These are phyloP conservation scores for Sinhomidia bicolor DNA, from an alignment of 2,888 invertebrate species.

Conservation along the genomic window DNA sequence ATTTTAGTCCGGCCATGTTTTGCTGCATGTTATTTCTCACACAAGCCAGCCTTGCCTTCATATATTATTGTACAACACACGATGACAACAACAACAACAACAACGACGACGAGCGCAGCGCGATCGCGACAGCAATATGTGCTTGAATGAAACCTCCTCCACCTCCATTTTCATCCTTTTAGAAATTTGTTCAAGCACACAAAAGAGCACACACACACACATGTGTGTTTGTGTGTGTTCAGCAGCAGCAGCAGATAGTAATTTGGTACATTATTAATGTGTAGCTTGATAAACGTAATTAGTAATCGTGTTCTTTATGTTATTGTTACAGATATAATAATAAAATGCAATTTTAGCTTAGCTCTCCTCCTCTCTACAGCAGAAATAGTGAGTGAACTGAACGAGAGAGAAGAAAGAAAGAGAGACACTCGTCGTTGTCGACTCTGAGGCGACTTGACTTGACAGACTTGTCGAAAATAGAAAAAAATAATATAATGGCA, in stretches of 20 bases:
- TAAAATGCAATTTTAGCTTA: constrained; percentile 10
- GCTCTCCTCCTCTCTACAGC: neutral
- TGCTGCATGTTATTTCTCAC: constrained; percentile 4
- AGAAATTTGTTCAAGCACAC: constrained; percentile 28
- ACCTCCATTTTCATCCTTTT: constrained; percentile 29
- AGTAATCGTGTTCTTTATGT: neutral
- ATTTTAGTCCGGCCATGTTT: neutral
- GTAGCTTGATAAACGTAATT: constrained; percentile 25
- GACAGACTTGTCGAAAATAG: constrained; percentile 16
- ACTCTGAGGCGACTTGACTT: no score
- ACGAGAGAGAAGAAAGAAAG: neutral
- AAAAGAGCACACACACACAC: neutral
- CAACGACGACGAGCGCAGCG: neutral
- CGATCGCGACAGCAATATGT: neutral
- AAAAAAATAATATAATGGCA: no score
- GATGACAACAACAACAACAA: neutral
- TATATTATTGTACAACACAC: no score
- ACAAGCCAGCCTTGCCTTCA: constrained; percentile 13
- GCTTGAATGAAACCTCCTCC: constrained; percentile 24
- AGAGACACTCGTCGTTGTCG: constrained; percentile 6
- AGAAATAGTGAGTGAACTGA: neutral
- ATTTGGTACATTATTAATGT: neutral
- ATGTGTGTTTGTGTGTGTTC: neutral
- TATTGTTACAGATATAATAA: constrained; percentile 18
- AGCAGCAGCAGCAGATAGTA: neutral